Conservation (phyloP, 2,113 vertebrate species). For the Naja naja region DNA sequence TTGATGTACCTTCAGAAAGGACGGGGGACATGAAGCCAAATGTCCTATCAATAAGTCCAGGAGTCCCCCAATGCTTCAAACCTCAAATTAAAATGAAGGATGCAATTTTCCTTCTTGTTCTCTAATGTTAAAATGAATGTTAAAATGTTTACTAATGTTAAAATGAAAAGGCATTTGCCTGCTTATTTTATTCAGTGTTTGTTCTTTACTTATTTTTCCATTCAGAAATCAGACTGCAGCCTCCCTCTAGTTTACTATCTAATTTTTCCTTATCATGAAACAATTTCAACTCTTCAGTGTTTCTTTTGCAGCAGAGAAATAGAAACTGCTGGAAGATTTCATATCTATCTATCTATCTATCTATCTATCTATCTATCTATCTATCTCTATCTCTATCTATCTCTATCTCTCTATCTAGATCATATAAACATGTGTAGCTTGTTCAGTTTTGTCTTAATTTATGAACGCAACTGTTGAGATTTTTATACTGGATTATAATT, state of each 20-base stretch:
- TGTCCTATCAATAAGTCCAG: background rate
- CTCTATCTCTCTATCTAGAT: too few species aligned
- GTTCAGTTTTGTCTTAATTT: background rate
- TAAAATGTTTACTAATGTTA: too few species aligned
- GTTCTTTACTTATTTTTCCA: background rate
- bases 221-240: background rate
- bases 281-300: background rate
- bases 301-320: background rate
- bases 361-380: too few species aligned
- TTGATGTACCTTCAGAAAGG: too few species aligned
- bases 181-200: background rate
- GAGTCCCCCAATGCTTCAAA: background rate
- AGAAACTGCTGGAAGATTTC: background rate
- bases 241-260: background rate
- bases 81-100: background rate
- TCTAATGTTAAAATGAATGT: too few species aligned
- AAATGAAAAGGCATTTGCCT: background rate
- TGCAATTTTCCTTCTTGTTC: background rate
- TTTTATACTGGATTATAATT: background rate
- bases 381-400: too few species aligned
- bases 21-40: background rate
- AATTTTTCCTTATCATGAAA: background rate
- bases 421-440: background rate
- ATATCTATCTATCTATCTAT: background rate
- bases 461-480: background rate